A percentile compares a stretch with the other conserved stretches of the same genome.
These are phyloP conservation scores for Saimiri boliviensis DNA, from an alignment of 2,113 vertebrate species.

Conservation along the genomic window DNA sequence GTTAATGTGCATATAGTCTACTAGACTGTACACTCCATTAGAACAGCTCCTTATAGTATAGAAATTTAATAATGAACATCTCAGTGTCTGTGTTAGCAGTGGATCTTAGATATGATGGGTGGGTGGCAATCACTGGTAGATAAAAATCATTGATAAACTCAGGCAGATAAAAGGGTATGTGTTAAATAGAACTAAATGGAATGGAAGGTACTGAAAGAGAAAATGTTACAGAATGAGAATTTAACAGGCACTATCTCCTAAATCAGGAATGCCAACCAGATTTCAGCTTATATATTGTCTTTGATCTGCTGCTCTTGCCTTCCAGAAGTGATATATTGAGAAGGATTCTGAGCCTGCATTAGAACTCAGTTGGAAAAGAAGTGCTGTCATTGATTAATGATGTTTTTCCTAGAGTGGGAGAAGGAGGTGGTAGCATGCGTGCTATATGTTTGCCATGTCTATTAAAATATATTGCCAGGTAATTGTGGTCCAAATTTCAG, in stretches of 20 bases:
- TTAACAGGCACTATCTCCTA: background rate
- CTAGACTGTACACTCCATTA: background rate
- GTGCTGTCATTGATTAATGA: background rate
- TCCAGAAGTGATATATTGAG: background rate
- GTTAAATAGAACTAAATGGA: background rate
- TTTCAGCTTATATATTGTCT: background rate
- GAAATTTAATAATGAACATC: background rate
- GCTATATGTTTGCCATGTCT: background rate
- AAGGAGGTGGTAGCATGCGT: background rate
- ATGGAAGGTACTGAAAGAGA: background rate
- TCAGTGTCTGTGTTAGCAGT: background rate
- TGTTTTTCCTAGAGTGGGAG: background rate
- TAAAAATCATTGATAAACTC: background rate
- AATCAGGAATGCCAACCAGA: background rate
- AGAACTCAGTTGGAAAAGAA: background rate
- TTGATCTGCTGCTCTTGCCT: background rate
- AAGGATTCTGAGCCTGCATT: background rate
- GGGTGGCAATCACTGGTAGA: background rate
- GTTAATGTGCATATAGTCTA: background rate
- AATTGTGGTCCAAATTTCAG: background rate
- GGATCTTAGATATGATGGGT: background rate
- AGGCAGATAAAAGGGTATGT: background rate
- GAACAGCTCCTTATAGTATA: background rate
- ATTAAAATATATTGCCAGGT: background rate
- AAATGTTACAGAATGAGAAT: background rate